phyloP scores from a whole-genome alignment of 2,113 vertebrate species.

The Silurus glanis region DNA sequence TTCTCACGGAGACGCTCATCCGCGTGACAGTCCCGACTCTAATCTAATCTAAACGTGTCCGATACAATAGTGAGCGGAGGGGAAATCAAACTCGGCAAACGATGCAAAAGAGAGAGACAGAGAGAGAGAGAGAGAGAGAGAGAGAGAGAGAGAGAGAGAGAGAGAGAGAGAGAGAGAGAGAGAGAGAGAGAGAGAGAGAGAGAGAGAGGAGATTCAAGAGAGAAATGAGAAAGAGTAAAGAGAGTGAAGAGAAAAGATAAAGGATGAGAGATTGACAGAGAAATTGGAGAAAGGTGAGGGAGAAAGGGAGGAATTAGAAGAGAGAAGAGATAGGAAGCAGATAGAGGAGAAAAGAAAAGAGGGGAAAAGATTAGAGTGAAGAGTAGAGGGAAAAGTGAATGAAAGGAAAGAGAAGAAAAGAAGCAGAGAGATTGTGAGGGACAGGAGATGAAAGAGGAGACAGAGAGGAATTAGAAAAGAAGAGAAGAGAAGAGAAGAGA shows the following conservation, averaged over 20 bases:
- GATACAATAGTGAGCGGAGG: slow-evolving; percentile 1
- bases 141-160: neutral
- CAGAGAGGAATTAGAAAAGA: neutral
- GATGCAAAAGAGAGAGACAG: too few species aligned
- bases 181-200: neutral
- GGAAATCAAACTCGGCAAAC: slow-evolving; percentile 14
- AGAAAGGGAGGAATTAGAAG: too few species aligned
- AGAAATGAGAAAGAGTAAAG: neutral
- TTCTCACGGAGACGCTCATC: neutral
- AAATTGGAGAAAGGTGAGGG: neutral
- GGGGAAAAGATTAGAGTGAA: slow-evolving; percentile 17
- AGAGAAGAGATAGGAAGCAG: neutral
- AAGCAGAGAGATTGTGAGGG: neutral
- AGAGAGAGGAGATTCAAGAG: too few species aligned
- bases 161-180: neutral
- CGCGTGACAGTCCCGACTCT: neutral
- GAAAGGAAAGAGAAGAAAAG: too few species aligned
- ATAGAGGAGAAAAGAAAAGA: neutral
- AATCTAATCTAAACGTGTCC: slow-evolving; percentile 18
- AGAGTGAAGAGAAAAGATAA: neutral
- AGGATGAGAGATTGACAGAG: neutral
- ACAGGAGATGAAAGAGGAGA: neutral
- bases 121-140: neutral
- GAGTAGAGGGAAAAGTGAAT: neutral
- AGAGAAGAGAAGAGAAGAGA: neutral